Base-by-base conservation (phyloP, 2,888 invertebrate species). In the Gibbula magus region DNA sequence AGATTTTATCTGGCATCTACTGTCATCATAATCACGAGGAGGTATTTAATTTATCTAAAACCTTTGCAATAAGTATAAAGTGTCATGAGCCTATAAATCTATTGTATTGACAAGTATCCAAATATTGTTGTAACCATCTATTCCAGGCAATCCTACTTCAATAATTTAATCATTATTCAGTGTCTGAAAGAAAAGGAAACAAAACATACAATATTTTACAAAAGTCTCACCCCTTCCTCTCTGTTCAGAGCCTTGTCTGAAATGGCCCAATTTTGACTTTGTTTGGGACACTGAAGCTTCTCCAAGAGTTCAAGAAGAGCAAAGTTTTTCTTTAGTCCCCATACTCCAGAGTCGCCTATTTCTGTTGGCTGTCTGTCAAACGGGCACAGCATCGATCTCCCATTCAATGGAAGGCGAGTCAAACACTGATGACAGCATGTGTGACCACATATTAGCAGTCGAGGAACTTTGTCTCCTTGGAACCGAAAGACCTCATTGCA, bases 341-440 rank as follows among this genome's bases (percentile, higher is more conserved):
- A 90, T 2, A 90, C 88, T 45, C 90, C 90, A 13, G 90, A 90
- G 81, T 90, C 89, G 18, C 90, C 93, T 52, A 94, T 91, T 39
- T 93, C 92, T 2, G 94, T 94, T 0, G 94, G 94, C 84, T 94
- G 94, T 75, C 94, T 89, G 85, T 95, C 95, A 86, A 95, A 95
- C 0, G 95, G 95, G 88, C 94, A 95, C 0, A 93, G 90, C 22
- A 95, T 91, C 3, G 92, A 87, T 75, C 90, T 88, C 32, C 93
- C 93, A 86, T 91, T 91, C 16, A 93, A 89, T 1, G 93, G 93
- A 2, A 94, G 91, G 22, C 93, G 91, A 54, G 94, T 89, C 25
- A 94, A 89, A 88, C 95, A 95, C 0, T 94, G 93, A 82, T 94
- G 94, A 87, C 95, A 95, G 8, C 94, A 94, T 0, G 94, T 94